A percentile compares a stretch with the other conserved stretches of the same genome.
Evolutionary conservation across 2,797 vertebrate species (phyloP).

Genomic region (Myripristis jacobus): DNA sequence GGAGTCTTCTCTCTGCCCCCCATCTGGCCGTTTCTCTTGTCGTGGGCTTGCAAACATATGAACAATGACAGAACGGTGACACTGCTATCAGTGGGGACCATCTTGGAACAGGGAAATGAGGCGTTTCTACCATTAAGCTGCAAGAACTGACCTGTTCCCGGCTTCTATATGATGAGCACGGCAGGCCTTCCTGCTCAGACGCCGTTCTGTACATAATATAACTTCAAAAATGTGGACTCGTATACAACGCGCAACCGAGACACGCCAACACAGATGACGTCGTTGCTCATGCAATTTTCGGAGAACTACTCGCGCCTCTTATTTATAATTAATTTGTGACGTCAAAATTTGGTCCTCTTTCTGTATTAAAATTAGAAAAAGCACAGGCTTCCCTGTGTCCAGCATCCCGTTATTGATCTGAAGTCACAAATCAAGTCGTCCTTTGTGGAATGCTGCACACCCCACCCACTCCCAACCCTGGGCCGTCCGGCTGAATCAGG

Average conservation of each 20-base stretch:
- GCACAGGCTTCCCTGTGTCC: conserved; percentile 26
- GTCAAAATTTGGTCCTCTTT: conserved; percentile 20
- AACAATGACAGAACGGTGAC: conserved; percentile 29
- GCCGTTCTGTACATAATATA: not conserved
- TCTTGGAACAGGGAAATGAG: conserved; percentile 61
- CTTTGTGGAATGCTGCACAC: conserved; percentile 59
- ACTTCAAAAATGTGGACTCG: not conserved
- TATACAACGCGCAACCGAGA: no score
- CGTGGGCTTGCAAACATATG: conserved; percentile 13
- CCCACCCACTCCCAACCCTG: conserved; percentile 59
- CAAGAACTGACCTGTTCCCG: not conserved
- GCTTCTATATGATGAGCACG: not conserved
- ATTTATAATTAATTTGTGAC: conserved; percentile 14
- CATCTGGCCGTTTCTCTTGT: conserved; percentile 3
- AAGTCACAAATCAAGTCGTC: conserved; percentile 63
- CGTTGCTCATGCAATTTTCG: not conserved
- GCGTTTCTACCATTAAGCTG: conserved; percentile 49
- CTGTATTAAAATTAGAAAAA: conserved; percentile 44
- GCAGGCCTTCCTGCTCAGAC: not conserved
- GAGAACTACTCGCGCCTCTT: not conserved
- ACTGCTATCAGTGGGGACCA: conserved; percentile 40
- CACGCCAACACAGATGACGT: not conserved
- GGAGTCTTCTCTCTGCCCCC: conserved; percentile 31
- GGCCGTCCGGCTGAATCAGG: conserved; percentile 36
- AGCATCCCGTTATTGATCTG: conserved; percentile 39